phyloP scores from a whole-genome alignment of 2,113 vertebrate genomes.

The Microcebus murinus region DNA sequence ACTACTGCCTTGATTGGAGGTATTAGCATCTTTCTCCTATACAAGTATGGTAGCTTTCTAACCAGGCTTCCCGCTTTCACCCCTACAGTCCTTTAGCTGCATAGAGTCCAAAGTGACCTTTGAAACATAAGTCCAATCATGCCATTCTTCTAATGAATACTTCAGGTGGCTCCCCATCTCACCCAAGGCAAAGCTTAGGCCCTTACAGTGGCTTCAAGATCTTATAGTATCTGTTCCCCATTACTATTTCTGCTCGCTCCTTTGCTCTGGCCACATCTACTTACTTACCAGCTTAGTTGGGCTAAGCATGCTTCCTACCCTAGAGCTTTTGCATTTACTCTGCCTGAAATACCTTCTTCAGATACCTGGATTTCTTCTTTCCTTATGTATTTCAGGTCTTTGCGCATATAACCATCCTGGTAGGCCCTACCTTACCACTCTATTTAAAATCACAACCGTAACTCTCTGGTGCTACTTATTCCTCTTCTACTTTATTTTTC shows the following conservation, averaged over 20 bases:
- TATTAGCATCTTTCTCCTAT: not conserved
- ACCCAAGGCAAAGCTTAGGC: not conserved
- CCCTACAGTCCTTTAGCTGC: not conserved
- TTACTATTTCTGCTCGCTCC: not conserved
- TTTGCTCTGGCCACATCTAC: not conserved
- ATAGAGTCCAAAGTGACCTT: not conserved
- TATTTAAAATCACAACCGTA: not conserved
- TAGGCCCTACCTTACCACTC: not conserved
- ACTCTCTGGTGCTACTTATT: not conserved
- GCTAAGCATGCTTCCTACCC: not conserved
- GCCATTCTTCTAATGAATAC: not conserved
- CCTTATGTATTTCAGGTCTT: not conserved
- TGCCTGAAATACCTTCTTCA: not conserved
- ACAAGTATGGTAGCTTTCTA: not conserved
- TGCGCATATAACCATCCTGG: not conserved
- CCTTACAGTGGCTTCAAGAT: not conserved
- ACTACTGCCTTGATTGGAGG: not conserved
- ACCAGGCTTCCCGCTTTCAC: not conserved
- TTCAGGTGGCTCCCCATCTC: not conserved
- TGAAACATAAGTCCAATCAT: not conserved
- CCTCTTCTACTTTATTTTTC: not conserved
- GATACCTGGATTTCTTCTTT: not conserved
- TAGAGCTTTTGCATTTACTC: not conserved
- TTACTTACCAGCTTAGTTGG: not conserved
- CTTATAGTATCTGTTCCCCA: accelerated